Base-by-base conservation (phyloP, 2,888 invertebrate genomes). In the Deilephila elpenor region DNA sequence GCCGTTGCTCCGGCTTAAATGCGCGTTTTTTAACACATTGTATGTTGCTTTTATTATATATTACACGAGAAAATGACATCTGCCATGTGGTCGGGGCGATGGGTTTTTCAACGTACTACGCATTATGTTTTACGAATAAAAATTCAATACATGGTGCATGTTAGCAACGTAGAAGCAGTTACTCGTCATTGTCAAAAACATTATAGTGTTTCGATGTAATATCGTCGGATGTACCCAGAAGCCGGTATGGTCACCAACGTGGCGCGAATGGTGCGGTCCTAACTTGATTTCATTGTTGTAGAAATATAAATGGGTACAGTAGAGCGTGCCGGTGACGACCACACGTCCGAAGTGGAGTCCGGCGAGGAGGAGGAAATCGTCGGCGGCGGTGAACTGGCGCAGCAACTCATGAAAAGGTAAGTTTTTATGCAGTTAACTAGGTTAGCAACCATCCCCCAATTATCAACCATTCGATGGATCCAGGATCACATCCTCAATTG, bases 271-370 rank as follows among this genome's bases (percentile, higher is more conserved):
- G 76, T 77, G 78, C 75, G 75, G 74, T 76, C 72, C 71, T 84
- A 78, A 83, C 78, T 62, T 76, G 72, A 76, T 78, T 81, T 78
- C 85, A 85, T 88, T 88, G 83, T 92, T 92, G 83, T 89, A 91
- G 93, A 89, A 84, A 79, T 78, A 78, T 89, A 80, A 88, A 96
- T 96, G 96, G 95, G 96, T 91, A 95, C 96, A 82, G 96, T 96
- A 82, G 96, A 96, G 86, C 96, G 95, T 81, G 95, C 95, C 83
- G 96, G 95, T 77, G 96, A 96, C 87, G 95, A 96, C 84, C 88
- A 88, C 78, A 95, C 96, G 76, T 96, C 96, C 75, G 96, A 96
- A 77, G 91, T 96, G 83, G 97, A 97, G 86, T 96, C 96, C 62
- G 95, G 96, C 59, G 96, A 96, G 76, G 96, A 96, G 74, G 96